phyloP scores from a whole-genome alignment of 2,113 vertebrate species.

The Atlantisia rogersi region DNA sequence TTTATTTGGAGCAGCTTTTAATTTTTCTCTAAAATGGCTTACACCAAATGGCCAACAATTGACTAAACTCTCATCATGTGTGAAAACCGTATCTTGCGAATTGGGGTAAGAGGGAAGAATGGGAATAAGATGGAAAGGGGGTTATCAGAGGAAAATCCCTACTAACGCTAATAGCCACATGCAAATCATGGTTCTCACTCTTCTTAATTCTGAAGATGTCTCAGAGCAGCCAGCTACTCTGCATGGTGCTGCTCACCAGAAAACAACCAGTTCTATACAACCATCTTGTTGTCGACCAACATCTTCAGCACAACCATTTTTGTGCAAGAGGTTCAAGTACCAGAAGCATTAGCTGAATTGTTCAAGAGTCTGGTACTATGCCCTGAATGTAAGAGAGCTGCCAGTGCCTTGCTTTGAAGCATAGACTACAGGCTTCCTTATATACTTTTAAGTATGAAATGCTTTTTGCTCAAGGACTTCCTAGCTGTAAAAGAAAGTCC shows the following conservation, averaged over 20 bases:
- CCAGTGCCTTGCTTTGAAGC: constrained; percentile 1
- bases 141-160: constrained; percentile 34
- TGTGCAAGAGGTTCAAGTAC: neutral
- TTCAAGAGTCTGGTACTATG: neutral
- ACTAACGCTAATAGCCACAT: constrained; percentile 34
- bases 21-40: neutral
- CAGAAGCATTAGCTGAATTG: neutral
- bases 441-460: neutral
- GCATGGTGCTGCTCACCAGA: neutral
- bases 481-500: neutral
- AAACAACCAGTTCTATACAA: neutral
- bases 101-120: constrained; percentile 8
- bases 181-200: neutral
- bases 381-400: neutral
- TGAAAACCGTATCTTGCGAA: neutral
- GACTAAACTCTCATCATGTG: neutral
- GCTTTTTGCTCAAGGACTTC: neutral
- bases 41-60: neutral
- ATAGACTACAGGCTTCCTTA: neutral
- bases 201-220: constrained; percentile 2
- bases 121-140: neutral
- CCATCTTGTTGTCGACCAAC: neutral
- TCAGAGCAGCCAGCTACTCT: neutral
- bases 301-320: neutral
- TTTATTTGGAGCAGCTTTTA: neutral